phyloP scores from a whole-genome alignment of 2,797 vertebrate species.

The Chloroceryle amazona region DNA sequence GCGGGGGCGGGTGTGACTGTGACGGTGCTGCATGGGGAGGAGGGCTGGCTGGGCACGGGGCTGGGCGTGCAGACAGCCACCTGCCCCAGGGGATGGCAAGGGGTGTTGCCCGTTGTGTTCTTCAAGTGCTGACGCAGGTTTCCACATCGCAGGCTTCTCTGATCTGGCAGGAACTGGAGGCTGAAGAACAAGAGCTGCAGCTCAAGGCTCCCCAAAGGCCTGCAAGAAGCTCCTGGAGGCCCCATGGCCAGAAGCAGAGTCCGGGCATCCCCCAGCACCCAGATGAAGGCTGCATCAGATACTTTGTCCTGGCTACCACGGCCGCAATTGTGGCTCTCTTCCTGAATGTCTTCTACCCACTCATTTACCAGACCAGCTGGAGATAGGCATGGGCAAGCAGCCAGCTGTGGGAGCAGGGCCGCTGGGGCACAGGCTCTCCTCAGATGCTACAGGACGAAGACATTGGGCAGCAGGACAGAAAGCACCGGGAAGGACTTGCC shows the following conservation, averaged over 20 bases:
- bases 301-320: conserved; percentile 92
- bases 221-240: conserved; percentile 75
- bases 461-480: neutral
- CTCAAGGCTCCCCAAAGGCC: conserved; percentile 70
- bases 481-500: neutral
- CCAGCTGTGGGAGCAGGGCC: neutral
- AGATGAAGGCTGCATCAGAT: conserved; percentile 90
- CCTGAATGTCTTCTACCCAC: conserved; percentile 91
- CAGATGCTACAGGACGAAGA: neutral
- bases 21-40: conserved; percentile 66
- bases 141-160: conserved; percentile 99
- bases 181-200: conserved; percentile 89
- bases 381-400: conserved; percentile 67
- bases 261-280: conserved; percentile 76
- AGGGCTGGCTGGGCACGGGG: conserved; percentile 60
- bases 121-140: conserved; percentile 92
- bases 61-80: conserved; percentile 53
- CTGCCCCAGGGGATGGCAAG: conserved; percentile 49
- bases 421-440: neutral
- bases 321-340: conserved; percentile 91
- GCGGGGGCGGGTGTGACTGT: conserved; percentile 5
- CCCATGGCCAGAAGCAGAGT: conserved; percentile 67
- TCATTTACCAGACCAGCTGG: conserved; percentile 87
- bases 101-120: conserved; percentile 67
- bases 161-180: conserved; percentile 99